Evolutionary conservation across 2,113 vertebrate species (phyloP), one percentile per base, ranked within the genome.

Genomic region (Phasianus colchicus): DNA sequence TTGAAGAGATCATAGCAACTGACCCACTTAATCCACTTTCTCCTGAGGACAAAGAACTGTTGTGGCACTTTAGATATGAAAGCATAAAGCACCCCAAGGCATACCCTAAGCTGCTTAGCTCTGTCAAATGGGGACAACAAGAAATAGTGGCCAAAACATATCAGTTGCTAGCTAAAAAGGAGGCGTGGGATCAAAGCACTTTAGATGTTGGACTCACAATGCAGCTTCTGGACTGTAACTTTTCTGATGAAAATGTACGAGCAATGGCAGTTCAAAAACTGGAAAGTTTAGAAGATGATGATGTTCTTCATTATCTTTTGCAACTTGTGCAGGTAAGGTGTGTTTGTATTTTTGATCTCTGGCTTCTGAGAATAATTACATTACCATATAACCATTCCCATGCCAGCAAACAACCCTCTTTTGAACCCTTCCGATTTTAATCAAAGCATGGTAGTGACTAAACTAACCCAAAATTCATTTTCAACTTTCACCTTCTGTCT

Each of bases 41-140:
- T 34, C 98, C 98, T 0, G 99, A 99, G 93, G 99, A 99, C 97
- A 99, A 99, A 96, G 99, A 99, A 93, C 97, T 99, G 71, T 98
- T 99, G 84, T 99, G 99, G 99, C 99, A 99, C 96, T 99, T 99
- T 80, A 98, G 98, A 88, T 98, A 99, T 0, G 99, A 99, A 97
- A 99, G 99, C 57, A 97, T 99, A 97, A 98, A 98, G 32, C 97
- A 99, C 93, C 99, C 99, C 29, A 98, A 98, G 76, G 99, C 99
- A 0, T 99, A 99, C 84, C 99, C 99, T 14, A 99, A 99, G 97
- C 98, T 99, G 12, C 98, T 99, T 89, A 98, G 98, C 81, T 99
- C 99, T 8, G 99, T 99, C 80, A 98, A 98, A 74, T 99, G 99
- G 99, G 99, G 99, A 47, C 98, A 98, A 74, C 99, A 99, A 97